phyloP scores from a whole-genome alignment of 2,797 vertebrate genomes.

The Esox lucius region DNA sequence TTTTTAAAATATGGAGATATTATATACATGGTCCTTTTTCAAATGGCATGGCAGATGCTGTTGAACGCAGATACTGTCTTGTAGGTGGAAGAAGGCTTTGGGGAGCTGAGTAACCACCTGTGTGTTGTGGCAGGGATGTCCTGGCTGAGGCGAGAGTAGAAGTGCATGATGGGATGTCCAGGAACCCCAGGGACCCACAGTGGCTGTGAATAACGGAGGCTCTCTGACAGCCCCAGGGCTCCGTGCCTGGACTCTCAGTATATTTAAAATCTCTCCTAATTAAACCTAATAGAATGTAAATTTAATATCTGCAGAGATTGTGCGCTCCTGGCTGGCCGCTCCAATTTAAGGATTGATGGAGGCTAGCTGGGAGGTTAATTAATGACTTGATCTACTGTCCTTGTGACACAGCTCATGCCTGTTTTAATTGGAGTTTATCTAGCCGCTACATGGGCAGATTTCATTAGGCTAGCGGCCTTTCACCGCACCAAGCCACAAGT shows the following conservation, averaged over 20 bases:
- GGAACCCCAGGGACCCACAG: constrained; percentile 18
- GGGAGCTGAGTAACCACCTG: background rate
- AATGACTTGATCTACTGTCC: constrained; percentile 83
- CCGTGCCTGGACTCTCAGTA: constrained; percentile 72
- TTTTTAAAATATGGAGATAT: too few species aligned
- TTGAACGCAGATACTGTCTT: background rate
- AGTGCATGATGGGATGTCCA: background rate
- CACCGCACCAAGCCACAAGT: constrained; percentile 10
- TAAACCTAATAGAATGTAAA: constrained; percentile 86
- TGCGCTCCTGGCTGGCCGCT: constrained; percentile 60
- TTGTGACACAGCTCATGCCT: constrained; percentile 71
- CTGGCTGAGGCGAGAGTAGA: background rate
- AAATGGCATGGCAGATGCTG: background rate
- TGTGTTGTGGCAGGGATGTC: background rate
- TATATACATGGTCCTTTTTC: background rate
- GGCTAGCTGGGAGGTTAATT: constrained; percentile 79
- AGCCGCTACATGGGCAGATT: constrained; percentile 68
- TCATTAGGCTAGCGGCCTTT: constrained; percentile 65
- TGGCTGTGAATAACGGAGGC: constrained; percentile 63
- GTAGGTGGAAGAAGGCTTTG: background rate
- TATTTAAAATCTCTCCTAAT: constrained; percentile 86
- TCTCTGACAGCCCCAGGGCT: constrained; percentile 69
- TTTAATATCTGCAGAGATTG: constrained; percentile 79
- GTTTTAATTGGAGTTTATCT: constrained; percentile 79
- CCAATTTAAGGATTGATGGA: constrained; percentile 79